Conservation (phyloP, 2,888 invertebrate species). For the Mactromeris polynyma region DNA sequence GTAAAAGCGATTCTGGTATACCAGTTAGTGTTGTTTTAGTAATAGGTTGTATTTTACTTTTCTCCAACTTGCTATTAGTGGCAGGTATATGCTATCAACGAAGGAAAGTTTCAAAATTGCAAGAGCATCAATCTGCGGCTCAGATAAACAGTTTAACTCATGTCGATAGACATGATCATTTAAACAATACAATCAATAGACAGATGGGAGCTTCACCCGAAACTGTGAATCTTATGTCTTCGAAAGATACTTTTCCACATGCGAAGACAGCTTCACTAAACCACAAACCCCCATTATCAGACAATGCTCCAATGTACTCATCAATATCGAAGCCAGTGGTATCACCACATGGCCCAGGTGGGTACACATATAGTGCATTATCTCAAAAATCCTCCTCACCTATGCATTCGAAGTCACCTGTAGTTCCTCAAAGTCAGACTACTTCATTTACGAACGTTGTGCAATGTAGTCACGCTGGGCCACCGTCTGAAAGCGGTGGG, state of each 20-base stretch:
- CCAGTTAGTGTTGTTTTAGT: slow-evolving; percentile 90
- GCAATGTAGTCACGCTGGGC: slow-evolving; percentile 22
- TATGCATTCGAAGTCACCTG: slow-evolving; percentile 80
- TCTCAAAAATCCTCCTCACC: slow-evolving; percentile 82
- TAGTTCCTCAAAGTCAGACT: slow-evolving; percentile 72
- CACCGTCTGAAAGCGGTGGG: slow-evolving; percentile 32
- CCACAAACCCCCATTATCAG: slow-evolving; percentile 54
- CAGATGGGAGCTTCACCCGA: slow-evolving; percentile 32
- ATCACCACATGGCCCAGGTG: slow-evolving; percentile 64
- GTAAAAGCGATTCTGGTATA: slow-evolving; percentile 69
- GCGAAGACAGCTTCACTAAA: slow-evolving; percentile 53
- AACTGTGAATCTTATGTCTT: slow-evolving; percentile 54
- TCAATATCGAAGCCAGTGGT: slow-evolving; percentile 71
- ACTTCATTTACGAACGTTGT: slow-evolving; percentile 55
- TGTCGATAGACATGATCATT: slow-evolving; percentile 10
- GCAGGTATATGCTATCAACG: slow-evolving; percentile 97
- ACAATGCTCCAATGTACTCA: slow-evolving; percentile 63
- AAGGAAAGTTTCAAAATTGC: slow-evolving; percentile 83
- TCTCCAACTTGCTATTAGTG: slow-evolving; percentile 96
- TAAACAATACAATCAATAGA: slow-evolving; percentile 35
- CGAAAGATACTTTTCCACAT: slow-evolving; percentile 39
- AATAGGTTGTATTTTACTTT: slow-evolving; percentile 96
- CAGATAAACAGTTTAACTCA: slow-evolving; percentile 45
- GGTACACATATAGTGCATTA: slow-evolving; percentile 80
- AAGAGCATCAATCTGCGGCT: slow-evolving; percentile 59